These are phyloP conservation scores for Lepidothrix coronata DNA, from an alignment of 2,113 vertebrate genomes.

Conservation along the genomic window DNA sequence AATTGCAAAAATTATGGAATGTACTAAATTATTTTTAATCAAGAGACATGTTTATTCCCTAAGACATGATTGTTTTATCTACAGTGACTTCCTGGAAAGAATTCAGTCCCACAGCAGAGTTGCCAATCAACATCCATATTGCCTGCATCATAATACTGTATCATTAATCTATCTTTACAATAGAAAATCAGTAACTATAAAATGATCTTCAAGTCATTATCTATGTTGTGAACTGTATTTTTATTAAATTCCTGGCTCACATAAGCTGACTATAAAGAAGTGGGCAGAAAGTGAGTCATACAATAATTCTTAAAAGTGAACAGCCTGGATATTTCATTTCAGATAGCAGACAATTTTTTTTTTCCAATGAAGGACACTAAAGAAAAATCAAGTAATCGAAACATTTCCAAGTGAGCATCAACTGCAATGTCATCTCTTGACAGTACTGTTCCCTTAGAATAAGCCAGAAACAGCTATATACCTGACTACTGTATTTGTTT, in stretches of 20 bases:
- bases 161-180: conserved; percentile 1
- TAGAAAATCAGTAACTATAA: neutral
- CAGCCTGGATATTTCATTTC: neutral
- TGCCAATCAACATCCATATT: neutral
- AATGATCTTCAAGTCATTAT: neutral
- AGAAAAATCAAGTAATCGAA: neutral
- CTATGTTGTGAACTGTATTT: neutral
- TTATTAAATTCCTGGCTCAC: neutral
- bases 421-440: neutral
- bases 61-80: neutral
- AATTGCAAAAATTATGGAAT: neutral
- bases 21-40: neutral
- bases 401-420: neutral
- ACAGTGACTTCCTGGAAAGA: neutral
- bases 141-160: neutral
- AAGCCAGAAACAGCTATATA: neutral
- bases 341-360: neutral
- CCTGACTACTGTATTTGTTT: neutral
- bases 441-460: neutral
- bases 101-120: neutral
- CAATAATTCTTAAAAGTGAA: neutral
- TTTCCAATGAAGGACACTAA: neutral
- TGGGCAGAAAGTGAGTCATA: neutral
- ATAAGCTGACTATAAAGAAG: neutral
- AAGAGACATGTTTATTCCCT: neutral